phyloP scores from a whole-genome alignment of 2,888 invertebrate species.

The Dascillus cervinus region DNA sequence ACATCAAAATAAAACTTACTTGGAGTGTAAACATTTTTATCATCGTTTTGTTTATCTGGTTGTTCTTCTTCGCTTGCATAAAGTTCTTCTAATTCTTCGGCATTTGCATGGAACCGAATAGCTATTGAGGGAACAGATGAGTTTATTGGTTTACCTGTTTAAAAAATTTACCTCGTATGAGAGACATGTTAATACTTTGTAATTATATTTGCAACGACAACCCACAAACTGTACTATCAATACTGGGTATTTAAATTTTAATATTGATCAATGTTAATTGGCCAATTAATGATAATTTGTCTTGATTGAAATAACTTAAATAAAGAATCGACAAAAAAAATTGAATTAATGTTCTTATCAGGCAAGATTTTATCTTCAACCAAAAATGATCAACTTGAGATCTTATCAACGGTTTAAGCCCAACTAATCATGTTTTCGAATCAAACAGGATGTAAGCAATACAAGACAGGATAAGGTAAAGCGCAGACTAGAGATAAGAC shows the following conservation, averaged over 20 bases:
- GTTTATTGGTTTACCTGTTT: slow-evolving; percentile 41
- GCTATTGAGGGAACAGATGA: slow-evolving; percentile 47
- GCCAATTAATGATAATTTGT: not conserved
- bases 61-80: slow-evolving; percentile 53
- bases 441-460: slow-evolving; percentile 1
- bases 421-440: slow-evolving; percentile 48
- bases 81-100: slow-evolving; percentile 65
- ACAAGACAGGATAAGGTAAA: slow-evolving; percentile 9
- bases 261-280: not conserved
- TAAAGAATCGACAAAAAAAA: too few species aligned
- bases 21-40: slow-evolving; percentile 3
- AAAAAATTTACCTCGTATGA: slow-evolving; percentile 3
- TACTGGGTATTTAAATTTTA: not conserved
- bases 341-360: too few species aligned
- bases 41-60: slow-evolving; percentile 8
- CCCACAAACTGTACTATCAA: not conserved
- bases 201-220: not conserved
- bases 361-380: too few species aligned
- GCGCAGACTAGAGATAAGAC: slow-evolving; percentile 32
- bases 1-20: not conserved
- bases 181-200: not conserved
- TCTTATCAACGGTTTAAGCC: too few species aligned
- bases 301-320: not conserved
- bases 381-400: too few species aligned
- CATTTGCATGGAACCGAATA: slow-evolving; percentile 69